A percentile compares a stretch with the other conserved stretches of the same genome.
These are phyloP conservation scores for Chrysomela aeneicollis DNA, from an alignment of 2,888 invertebrate genomes.

Conservation along the genomic window DNA sequence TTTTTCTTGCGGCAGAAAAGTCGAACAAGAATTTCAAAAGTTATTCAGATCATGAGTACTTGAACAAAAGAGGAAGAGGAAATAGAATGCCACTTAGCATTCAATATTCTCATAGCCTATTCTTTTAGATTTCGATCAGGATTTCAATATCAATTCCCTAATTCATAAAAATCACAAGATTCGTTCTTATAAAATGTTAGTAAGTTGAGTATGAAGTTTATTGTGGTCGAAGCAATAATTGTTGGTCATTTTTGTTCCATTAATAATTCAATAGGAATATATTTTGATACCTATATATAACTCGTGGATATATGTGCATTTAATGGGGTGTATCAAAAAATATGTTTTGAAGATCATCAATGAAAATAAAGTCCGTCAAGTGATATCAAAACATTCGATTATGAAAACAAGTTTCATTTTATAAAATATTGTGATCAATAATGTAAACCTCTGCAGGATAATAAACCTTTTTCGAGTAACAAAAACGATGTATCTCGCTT, in stretches of 20 bases:
- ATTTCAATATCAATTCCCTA: not conserved
- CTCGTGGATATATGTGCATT: not conserved
- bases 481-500: too few species aligned
- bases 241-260: not conserved
- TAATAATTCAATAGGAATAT: not conserved
- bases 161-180: not conserved
- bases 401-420: not conserved
- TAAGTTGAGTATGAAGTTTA: not conserved
- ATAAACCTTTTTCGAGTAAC: too few species aligned
- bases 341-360: too few species aligned
- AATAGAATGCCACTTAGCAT: too few species aligned
- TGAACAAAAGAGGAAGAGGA: too few species aligned
- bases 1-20: too few species aligned
- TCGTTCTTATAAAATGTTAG: not conserved
- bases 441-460: too few species aligned
- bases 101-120: not conserved
- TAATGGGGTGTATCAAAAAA: too few species aligned
- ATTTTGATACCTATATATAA: not conserved
- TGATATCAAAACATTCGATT: not conserved
- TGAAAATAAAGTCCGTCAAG: not conserved
- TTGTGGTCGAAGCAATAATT: constrained; percentile 2
- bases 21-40: too few species aligned
- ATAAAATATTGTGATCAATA: too few species aligned
- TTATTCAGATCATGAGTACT: too few species aligned
- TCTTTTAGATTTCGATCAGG: not conserved